phyloP scores from a whole-genome alignment of 2,797 vertebrate species.

The Rhabdomys pumilio region DNA sequence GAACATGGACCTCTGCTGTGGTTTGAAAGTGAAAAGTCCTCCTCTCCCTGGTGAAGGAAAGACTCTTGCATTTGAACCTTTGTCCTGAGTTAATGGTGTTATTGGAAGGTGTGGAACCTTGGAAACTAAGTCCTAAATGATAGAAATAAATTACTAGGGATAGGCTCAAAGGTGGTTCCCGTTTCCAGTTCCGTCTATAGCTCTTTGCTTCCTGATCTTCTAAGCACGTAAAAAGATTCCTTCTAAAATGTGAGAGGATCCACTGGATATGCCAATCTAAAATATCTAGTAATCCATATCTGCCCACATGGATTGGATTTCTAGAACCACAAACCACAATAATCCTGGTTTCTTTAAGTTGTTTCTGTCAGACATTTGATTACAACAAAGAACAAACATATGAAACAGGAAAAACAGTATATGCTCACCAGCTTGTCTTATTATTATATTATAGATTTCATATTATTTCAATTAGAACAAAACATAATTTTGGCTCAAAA shows the following conservation, averaged over 20 bases:
- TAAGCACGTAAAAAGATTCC: not conserved
- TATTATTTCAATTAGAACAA: not conserved
- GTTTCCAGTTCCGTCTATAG: not conserved
- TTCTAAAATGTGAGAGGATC: not conserved
- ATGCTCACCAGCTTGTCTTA: not conserved
- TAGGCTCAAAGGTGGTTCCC: not conserved
- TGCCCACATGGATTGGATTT: not conserved
- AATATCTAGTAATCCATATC: not conserved
- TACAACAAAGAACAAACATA: not conserved
- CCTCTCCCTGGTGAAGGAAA: not conserved
- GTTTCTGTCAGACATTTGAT: not conserved
- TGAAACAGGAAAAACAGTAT: not conserved
- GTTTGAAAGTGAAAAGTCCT: not conserved
- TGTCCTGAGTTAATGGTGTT: not conserved
- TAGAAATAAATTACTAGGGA: not conserved
- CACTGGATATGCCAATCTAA: no score
- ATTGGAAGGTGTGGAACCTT: not conserved
- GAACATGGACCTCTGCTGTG: not conserved
- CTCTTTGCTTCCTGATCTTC: not conserved
- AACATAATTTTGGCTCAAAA: not conserved
- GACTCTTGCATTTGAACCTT: not conserved
- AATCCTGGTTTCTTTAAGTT: not conserved
- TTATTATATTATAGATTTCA: not conserved
- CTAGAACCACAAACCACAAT: not conserved
- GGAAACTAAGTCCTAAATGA: not conserved